Evolutionary conservation across 2,797 vertebrate species (phyloP), one percentile per base, ranked within the genome.

Genomic region (Vireo griseus): DNA sequence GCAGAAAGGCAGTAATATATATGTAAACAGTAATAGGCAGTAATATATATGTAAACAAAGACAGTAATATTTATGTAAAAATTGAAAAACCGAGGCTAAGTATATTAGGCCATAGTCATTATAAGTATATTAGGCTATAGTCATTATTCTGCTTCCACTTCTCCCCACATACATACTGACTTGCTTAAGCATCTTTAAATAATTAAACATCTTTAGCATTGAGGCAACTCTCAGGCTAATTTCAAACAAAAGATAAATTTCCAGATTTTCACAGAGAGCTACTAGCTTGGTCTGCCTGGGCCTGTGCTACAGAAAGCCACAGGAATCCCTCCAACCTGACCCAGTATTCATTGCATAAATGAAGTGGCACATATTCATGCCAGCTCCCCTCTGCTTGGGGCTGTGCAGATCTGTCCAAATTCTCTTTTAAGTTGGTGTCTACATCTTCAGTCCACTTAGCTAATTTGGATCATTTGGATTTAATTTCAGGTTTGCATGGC

Each of bases 101-200:
- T 68, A 10, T 35, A 72, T 35, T 42, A 66, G 62, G 21, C 17
- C 10, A 75, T n/a, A n/a, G n/a, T n/a, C n/a, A n/a, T n/a, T n/a
- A n/a, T 79, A 78, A 59, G 12, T 68, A 10, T 35, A 72, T 35
- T 42, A 66, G 62, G 21, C 48, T 52, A 4, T 3, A 33, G 50
- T 24, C 52, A 51, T 47, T 86, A 50, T 31, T 83, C 42, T 71
- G 48, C 40, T 44, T 48, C 21, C n/a, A 16, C 22, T 68, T 45
- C 37, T 59, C 31, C 29, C 12, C 20, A 42, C 24, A 67, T 29
- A 52, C 54, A 47, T 89, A 74, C 39, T 63, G 57, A 19, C 28
- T 73, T 69, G n/a, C 37, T 90, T 61, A 90, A 79, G 77, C 31
- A 87, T 31, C 58, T 90, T 88, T 86, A 90, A 94, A 84, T 90